Evolutionary conservation across 1,140 invertebrate genomes (phyloP).

Genomic region (Chironomus striatipennis): DNA sequence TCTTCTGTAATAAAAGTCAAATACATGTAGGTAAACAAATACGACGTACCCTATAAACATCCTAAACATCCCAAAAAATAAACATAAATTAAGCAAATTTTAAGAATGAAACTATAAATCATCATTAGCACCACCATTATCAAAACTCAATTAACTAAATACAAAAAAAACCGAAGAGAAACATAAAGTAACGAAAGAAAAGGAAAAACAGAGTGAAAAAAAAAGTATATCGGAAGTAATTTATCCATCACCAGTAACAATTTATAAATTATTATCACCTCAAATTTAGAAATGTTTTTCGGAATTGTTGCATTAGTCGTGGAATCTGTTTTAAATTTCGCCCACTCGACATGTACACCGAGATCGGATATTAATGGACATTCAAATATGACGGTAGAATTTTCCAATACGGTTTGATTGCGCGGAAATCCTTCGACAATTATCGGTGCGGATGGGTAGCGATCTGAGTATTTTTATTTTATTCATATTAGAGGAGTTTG

Average conservation of each 20-base stretch:
- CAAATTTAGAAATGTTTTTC: constrained; percentile 46
- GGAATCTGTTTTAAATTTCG: constrained; percentile 43
- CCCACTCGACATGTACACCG: constrained; percentile 67
- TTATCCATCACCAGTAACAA: constrained; percentile 31
- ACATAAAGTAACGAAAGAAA: background rate
- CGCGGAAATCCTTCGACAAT: constrained; percentile 67
- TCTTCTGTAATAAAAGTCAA: too few species aligned
- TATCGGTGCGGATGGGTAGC: constrained; percentile 67
- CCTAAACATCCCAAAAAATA: too few species aligned
- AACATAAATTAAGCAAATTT: background rate
- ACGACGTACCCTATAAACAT: too few species aligned
- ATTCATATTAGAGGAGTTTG: background rate
- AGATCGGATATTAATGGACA: constrained; percentile 67
- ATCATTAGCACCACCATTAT: too few species aligned
- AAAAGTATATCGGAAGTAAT: background rate
- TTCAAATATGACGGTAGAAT: constrained; percentile 58
- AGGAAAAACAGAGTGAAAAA: constrained; percentile 24
- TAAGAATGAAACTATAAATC: too few species aligned
- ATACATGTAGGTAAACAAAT: too few species aligned
- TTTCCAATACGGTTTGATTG: constrained; percentile 64
- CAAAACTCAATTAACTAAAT: too few species aligned
- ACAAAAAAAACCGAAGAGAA: background rate
- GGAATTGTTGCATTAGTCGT: constrained; percentile 44
- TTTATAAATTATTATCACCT: constrained; percentile 38
- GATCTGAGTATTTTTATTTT: constrained; percentile 43